Base-by-base conservation (phyloP, 2,888 invertebrate species). In the Drosophila setosimentum region DNA sequence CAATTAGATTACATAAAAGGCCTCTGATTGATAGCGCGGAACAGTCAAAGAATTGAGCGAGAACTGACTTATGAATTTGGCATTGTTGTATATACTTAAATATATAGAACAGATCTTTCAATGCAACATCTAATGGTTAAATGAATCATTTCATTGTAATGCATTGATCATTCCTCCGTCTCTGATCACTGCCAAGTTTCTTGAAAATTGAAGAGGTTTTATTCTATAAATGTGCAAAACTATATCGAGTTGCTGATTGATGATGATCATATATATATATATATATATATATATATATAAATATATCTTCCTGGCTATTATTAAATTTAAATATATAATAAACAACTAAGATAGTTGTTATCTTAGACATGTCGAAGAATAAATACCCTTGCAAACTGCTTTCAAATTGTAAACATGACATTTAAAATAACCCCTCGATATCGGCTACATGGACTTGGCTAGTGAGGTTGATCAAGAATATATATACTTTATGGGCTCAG, bases 1-100 rank as follows among this genome's bases (percentile, higher is more conserved):
- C 48, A 59, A 48, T 69, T 70, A 70, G 53, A 69, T 70, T 59
- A 50, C 60, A 70, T 70, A 69, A 69, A 59, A 37, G 50, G 55
- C 55, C 37, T 54, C 45, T 69, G 70, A 69, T 69, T 69, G 68
- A 68, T 68, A 35, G 27, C 16, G 58, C 32, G 30, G 21, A 27
- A 50, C 24, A 29, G 48, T 24, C 18, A 50, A 30, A 18, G 30
- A 42, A 29, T 21, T 42, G 24, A 27, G n/a, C 40, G 24, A 21
- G 27, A 6, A 40, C 45, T 49, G 68, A 70, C 21, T 69, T 70
- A 70, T 59, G 59, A 16, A 18, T 24, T 45, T 16, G 24, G 45
- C 24, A 24, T 45, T 45, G 21, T 45, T 45, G 45, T 21, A 16
- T 24, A 45, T 24, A 45, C 16, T 11, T 30, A 24, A n/a, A 27